These are phyloP conservation scores for Sibirionetta formosa DNA, from an alignment of 2,797 vertebrate genomes.

Conservation along the genomic window DNA sequence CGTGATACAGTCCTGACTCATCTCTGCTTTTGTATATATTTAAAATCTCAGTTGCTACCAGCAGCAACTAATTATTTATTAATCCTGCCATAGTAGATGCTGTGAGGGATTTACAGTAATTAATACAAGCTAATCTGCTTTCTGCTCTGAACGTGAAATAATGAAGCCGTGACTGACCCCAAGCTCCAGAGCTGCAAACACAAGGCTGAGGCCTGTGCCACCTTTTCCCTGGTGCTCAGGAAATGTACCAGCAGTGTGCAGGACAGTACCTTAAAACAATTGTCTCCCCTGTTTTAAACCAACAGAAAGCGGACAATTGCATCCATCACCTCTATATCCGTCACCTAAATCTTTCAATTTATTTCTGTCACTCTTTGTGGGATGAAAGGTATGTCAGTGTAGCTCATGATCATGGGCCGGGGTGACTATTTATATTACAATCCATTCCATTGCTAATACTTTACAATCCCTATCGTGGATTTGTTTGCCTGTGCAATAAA, in stretches of 20 bases:
- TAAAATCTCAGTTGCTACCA: conserved; percentile 37
- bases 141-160: conserved; percentile 17
- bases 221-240: neutral
- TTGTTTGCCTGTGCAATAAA: neutral
- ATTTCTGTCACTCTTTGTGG: neutral
- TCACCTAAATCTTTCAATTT: neutral
- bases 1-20: conserved; percentile 28
- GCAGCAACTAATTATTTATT: conserved; percentile 54
- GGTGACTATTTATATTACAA: neutral
- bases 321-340: neutral
- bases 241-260: neutral
- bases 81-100: conserved; percentile 50
- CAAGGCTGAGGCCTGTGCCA: neutral
- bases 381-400: neutral
- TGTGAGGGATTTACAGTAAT: conserved; percentile 49
- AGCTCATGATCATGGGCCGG: neutral
- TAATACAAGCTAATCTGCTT: conserved; percentile 56
- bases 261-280: neutral
- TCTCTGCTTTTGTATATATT: neutral
- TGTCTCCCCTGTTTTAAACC: neutral
- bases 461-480: neutral
- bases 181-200: neutral
- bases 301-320: neutral
- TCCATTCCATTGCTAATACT: neutral
- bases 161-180: conserved; percentile 1